Percentiles rank a stretch among this genome's conserved stretches.
Evolutionary conservation across 1,140 invertebrate genomes (phyloP).

Genomic region (Alviniconcha marisindica): DNA sequence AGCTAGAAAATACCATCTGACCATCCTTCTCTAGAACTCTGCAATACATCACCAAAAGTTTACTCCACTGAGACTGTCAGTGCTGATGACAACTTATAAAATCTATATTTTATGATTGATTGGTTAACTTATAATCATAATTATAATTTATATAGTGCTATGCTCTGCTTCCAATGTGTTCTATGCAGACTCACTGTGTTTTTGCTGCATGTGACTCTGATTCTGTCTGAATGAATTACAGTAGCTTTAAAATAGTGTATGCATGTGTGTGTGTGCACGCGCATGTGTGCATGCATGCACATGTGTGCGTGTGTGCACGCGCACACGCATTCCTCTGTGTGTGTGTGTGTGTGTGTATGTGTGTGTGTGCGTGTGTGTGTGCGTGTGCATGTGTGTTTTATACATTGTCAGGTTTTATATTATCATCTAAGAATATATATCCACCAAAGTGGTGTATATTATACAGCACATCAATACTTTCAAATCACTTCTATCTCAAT

Average conservation of each 20-base stretch:
- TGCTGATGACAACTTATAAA: slow-evolving; percentile 2
- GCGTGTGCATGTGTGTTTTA: neutral
- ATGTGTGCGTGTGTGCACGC: neutral
- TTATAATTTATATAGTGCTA: no score
- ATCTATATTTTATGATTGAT: neutral
- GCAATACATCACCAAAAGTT: neutral
- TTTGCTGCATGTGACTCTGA: neutral
- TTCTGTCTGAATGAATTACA: neutral
- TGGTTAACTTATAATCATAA: neutral
- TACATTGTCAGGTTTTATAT: neutral
- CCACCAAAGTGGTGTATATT: neutral
- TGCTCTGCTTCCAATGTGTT: no score
- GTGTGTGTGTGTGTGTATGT: neutral
- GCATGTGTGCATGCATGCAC: neutral
- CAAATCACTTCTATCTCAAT: no score
- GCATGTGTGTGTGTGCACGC: neutral
- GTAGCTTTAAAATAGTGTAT: neutral
- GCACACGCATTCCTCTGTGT: neutral
- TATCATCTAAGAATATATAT: neutral
- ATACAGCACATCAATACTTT: neutral
- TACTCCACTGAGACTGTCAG: no score
- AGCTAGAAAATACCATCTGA: neutral
- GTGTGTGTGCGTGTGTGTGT: neutral
- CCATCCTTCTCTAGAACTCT: neutral
- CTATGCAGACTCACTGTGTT: no score